These are phyloP conservation scores for Engraulis encrasicolus DNA, from an alignment of 2,113 vertebrate genomes.

Conservation along the genomic window DNA sequence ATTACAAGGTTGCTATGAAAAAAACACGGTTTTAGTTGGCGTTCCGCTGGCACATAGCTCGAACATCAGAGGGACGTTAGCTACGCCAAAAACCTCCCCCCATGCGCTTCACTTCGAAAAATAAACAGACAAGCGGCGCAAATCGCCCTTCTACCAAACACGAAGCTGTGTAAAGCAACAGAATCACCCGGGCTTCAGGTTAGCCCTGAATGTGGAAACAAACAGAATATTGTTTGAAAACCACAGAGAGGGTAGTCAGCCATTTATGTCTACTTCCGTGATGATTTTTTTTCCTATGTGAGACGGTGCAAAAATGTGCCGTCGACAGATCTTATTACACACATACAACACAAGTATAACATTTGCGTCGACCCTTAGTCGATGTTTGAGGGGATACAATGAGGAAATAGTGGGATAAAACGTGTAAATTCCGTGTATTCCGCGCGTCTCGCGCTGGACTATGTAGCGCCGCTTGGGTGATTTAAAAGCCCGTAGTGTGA, in stretches of 20 bases:
- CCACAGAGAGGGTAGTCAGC: slow-evolving; percentile 16
- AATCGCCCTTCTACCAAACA: slow-evolving; percentile 15
- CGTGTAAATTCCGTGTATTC: neutral
- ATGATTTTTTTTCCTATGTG: slow-evolving; percentile 36
- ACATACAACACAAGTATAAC: neutral
- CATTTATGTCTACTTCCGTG: slow-evolving; percentile 54
- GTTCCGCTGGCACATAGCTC: neutral
- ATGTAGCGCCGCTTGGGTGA: slow-evolving; percentile 38
- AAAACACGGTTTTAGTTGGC: slow-evolving; percentile 3
- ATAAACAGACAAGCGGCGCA: slow-evolving; percentile 48
- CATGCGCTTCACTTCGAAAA: slow-evolving; percentile 57
- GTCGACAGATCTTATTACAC: neutral
- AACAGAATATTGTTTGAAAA: slow-evolving; percentile 21
- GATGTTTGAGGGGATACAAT: neutral
- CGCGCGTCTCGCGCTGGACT: neutral
- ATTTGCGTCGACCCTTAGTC: neutral
- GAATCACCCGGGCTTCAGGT: neutral
- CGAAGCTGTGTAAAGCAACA: neutral
- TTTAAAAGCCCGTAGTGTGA: slow-evolving; percentile 47
- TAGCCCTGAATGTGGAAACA: neutral
- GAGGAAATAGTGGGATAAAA: neutral
- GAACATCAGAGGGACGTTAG: slow-evolving; percentile 20
- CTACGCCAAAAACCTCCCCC: slow-evolving; percentile 51
- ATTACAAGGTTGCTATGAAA: neutral
- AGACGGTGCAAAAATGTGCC: slow-evolving; percentile 37